A percentile compares a stretch with the other conserved stretches of the same genome.
Conservation (phyloP, 2,797 vertebrate species). For the Cirrhinus molitorella region DNA sequence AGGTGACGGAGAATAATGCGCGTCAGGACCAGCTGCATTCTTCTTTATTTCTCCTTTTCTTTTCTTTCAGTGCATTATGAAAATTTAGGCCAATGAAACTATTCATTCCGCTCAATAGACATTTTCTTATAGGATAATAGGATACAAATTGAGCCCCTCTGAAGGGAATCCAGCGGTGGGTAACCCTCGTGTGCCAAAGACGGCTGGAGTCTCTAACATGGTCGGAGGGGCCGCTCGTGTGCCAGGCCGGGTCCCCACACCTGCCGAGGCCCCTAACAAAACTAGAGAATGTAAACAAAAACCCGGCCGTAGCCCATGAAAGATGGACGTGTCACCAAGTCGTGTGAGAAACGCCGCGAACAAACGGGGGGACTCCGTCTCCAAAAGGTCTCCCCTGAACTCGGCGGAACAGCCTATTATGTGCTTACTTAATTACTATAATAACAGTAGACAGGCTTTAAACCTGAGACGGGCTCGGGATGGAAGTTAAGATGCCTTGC, state of each 20-base stretch:
- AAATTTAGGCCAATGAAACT: constrained; percentile 98
- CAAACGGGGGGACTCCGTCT: constrained; percentile 93
- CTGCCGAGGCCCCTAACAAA: constrained; percentile 88
- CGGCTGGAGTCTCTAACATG: constrained; percentile 82
- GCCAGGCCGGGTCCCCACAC: constrained; percentile 94
- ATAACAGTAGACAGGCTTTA: constrained; percentile 98
- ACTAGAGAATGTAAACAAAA: constrained; percentile 81
- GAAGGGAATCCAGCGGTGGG: constrained; percentile 89
- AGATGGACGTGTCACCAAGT: constrained; percentile 97
- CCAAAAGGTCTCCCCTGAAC: constrained; percentile 97
- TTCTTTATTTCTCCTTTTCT: constrained; percentile 91
- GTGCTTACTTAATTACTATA: constrained; percentile 99
- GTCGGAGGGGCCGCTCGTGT: constrained; percentile 87
- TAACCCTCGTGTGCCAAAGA: constrained; percentile 96
- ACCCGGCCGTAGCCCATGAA: constrained; percentile 79
- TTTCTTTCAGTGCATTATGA: constrained; percentile 94
- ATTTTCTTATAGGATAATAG: constrained; percentile 99
- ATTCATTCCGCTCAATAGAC: constrained; percentile 99
- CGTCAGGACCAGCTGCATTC: constrained; percentile 97
- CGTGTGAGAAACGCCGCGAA: constrained; percentile 98
- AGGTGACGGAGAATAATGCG: constrained; percentile 99
- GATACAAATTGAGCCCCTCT: constrained; percentile 99
- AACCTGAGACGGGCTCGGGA: constrained; percentile 86
- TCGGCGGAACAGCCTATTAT: constrained; percentile 99
- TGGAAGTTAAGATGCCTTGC: constrained; percentile 83